Percentiles rank a stretch among this genome's conserved stretches.
Conservation (phyloP, 2,797 vertebrate species). For the Propithecus deckenii region DNA sequence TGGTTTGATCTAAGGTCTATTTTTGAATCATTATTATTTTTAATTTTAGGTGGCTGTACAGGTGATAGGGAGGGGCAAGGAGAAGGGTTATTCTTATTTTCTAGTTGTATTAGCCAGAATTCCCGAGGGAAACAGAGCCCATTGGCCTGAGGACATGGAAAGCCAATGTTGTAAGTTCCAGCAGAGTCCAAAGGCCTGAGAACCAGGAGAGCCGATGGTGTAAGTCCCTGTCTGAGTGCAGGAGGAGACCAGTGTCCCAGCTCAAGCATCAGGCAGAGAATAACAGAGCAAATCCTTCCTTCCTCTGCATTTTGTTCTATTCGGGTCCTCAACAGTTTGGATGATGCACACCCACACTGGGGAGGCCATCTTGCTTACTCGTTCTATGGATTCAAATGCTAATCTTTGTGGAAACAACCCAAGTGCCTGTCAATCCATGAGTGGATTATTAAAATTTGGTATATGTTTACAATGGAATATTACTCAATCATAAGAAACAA, state of each 20-base stretch:
- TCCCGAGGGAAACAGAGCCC: background rate
- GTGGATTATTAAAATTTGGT: no score
- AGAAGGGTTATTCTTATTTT: background rate
- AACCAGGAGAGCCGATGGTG: background rate
- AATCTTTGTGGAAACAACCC: no score
- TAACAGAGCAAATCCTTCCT: background rate
- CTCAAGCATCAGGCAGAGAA: background rate
- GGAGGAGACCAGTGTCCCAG: background rate
- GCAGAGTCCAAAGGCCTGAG: background rate
- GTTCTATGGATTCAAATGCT: no score
- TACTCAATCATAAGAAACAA: no score
- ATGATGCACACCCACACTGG: fast-evolving
- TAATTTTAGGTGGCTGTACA: background rate
- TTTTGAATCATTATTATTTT: background rate
- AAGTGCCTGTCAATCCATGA: no score
- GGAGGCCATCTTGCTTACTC: background rate
- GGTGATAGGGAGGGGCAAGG: background rate
- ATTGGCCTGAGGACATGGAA: background rate
- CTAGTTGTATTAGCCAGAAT: background rate
- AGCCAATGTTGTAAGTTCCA: background rate
- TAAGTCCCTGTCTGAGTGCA: background rate
- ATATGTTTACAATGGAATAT: no score
- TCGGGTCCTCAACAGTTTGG: background rate
- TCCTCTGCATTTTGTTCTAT: no score
- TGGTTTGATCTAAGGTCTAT: background rate